Evolutionary conservation across 2,113 vertebrate species (phyloP).

Genomic region (Panthera uncia): DNA sequence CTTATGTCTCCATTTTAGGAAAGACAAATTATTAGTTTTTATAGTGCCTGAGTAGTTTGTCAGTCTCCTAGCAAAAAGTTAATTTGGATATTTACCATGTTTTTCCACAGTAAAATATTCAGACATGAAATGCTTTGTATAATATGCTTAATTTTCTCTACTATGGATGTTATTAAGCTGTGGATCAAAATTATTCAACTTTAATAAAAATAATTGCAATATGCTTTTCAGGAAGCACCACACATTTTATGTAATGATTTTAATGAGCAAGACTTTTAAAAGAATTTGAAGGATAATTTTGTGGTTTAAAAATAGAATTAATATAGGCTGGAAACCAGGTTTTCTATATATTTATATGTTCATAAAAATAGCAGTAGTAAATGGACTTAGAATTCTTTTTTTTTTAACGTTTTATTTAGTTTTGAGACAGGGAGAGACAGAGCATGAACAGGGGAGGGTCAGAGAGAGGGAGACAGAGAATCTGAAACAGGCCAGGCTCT

Average conservation of each 20-base stretch:
- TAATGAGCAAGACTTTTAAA: neutral
- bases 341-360: neutral
- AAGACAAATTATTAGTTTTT: constrained; percentile 19
- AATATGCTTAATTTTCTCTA: constrained; percentile 53
- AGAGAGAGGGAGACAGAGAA: no score
- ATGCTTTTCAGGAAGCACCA: constrained; percentile 33
- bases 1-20: neutral
- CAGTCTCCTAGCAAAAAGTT: constrained; percentile 8
- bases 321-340: neutral
- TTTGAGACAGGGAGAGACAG: no score
- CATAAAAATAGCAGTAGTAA: no score
- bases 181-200: constrained; percentile 39
- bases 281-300: neutral
- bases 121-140: constrained; percentile 18
- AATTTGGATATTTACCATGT: neutral
- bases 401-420: no score
- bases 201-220: constrained; percentile 43
- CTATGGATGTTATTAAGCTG: constrained; percentile 19
- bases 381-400: no score
- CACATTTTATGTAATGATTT: constrained; percentile 29
- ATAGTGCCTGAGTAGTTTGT: neutral
- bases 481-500: no score
- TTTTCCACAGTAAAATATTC: constrained; percentile 47
- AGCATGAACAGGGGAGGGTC: no score
- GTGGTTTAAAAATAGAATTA: constrained; percentile 53